Conservation (phyloP, 1,140 invertebrate species). For the Diplogasteroides magnus region DNA sequence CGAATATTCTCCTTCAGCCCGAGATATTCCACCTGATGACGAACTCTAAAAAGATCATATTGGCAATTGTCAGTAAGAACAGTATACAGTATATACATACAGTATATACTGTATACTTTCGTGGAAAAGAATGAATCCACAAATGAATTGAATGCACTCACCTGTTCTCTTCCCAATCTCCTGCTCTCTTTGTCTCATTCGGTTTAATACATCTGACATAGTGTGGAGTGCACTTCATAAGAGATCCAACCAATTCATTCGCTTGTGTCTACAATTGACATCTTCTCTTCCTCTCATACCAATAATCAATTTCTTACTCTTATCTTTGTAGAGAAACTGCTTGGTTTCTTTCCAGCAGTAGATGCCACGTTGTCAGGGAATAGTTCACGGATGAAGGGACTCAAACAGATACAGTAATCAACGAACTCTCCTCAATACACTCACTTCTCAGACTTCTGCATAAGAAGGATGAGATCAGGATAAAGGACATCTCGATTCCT, state of each 20-base stretch:
- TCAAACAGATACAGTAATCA: conserved; percentile 51
- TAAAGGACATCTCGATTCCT: conserved; percentile 72
- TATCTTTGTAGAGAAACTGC: conserved; percentile 71
- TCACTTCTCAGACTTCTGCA: conserved; percentile 70
- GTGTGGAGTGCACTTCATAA: conserved; percentile 71
- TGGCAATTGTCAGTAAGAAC: too few species aligned
- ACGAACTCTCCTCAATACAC: conserved; percentile 36
- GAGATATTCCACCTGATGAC: conserved; percentile 67
- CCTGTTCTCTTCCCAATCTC: conserved; percentile 70
- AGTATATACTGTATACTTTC: too few species aligned
- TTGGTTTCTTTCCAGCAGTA: conserved; percentile 65
- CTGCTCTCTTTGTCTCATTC: conserved; percentile 70
- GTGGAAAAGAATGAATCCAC: too few species aligned
- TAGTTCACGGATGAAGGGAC: conserved; percentile 64
- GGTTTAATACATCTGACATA: conserved; percentile 74
- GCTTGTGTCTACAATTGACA: conserved; percentile 63
- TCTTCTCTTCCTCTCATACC: too few species aligned
- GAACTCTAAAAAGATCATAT: conserved; percentile 55
- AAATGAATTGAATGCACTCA: too few species aligned
- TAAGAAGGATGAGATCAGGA: conserved; percentile 68
- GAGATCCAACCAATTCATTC: conserved; percentile 67
- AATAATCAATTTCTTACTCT: conserved; percentile 56
- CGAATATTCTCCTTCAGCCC: conserved; percentile 67
- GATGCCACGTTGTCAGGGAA: conserved; percentile 65
- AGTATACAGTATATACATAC: too few species aligned